Percentiles rank a stretch among this genome's conserved stretches.
Conservation (phyloP, 2,888 invertebrate species). For the Osmoderma eremita region DNA sequence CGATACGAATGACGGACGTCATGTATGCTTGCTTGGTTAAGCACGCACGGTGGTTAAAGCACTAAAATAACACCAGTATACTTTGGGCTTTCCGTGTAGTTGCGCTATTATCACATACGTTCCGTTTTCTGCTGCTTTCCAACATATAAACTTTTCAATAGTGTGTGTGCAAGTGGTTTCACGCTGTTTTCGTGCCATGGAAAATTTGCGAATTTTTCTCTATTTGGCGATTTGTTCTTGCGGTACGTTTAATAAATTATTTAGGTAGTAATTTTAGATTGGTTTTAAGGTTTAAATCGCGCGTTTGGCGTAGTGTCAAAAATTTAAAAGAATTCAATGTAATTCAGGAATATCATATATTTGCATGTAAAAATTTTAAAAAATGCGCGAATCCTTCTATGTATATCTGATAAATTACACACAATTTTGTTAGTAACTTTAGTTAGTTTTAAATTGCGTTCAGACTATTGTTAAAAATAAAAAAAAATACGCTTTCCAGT, state of each 20-base stretch:
- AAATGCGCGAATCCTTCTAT: too few relatives aligned
- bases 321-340: too few relatives aligned
- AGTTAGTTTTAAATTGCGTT: too few relatives aligned
- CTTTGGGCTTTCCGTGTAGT: slow-evolving; percentile 37
- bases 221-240: slow-evolving; percentile 8
- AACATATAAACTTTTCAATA: slow-evolving; percentile 15
- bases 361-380: too few relatives aligned
- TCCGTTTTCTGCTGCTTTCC: slow-evolving; percentile 4
- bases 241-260: slow-evolving; percentile 12
- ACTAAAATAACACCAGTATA: slow-evolving; percentile 50
- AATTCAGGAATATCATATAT: too few relatives aligned
- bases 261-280: too few relatives aligned
- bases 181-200: slow-evolving; percentile 23
- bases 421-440: too few relatives aligned
- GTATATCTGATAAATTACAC: too few relatives aligned
- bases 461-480: too few relatives aligned
- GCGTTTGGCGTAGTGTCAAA: too few relatives aligned
- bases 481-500: too few relatives aligned
- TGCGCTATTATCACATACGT: slow-evolving; percentile 33
- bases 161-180: slow-evolving; percentile 16
- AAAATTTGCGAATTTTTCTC: slow-evolving; percentile 19
- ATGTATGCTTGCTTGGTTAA: slow-evolving; percentile 50
- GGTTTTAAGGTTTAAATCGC: too few relatives aligned
- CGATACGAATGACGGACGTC: slow-evolving; percentile 23
- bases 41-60: slow-evolving; percentile 52